Base-by-base conservation (phyloP, 2,113 vertebrate species). In the Periophthalmodon schlosseri region DNA sequence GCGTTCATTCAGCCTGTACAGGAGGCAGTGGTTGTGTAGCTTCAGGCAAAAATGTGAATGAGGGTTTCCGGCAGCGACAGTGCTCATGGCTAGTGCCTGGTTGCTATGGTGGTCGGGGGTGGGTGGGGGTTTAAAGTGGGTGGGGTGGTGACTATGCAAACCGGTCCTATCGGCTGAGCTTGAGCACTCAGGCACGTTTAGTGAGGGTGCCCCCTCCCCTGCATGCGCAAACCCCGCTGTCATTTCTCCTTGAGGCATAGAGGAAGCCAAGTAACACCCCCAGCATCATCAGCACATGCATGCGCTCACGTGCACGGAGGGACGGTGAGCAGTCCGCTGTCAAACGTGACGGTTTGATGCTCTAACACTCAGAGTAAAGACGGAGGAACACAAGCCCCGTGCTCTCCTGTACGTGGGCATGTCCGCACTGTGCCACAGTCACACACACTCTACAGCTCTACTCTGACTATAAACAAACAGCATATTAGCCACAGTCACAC, bases 201-300 rank as follows among this genome's bases (percentile, higher is more conserved):
- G 46, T 21, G 7, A 54, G 58, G 75, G 61, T 73, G 56, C 76
- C 82, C 56, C 70, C 76, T 74, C 1, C 70, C 24, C 79, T 78
- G 81, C 74, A 86, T 83, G 86, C 83, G 67, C 83, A 88, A 80
- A 83, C 78, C 73, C 88, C 80, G 68, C 74, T 88, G 80, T 86
- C 87, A 90, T 87, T 89, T 87, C 89, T 91, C 83, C 86, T 89
- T 84, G 72, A 90, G 78, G 86, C 78, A 81, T 72, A 50, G 71
- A 79, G 73, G 69, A 75, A 85, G 79, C 82, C 72, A 77, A 87
- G 77, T 65, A 77, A 83, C 81, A 67, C 69, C 72, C 60, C 76
- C 33, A 23, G 46, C 50, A 74, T 73, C 65, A 76, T 58, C 49
- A 69, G 80, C 83, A 80, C 73, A 79, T 36, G 14, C 74, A 67